A percentile compares a stretch with the other conserved stretches of the same genome.
phyloP scores from a whole-genome alignment of 2,888 invertebrate genomes.

The Stenoptilia bipunctidactyla region DNA sequence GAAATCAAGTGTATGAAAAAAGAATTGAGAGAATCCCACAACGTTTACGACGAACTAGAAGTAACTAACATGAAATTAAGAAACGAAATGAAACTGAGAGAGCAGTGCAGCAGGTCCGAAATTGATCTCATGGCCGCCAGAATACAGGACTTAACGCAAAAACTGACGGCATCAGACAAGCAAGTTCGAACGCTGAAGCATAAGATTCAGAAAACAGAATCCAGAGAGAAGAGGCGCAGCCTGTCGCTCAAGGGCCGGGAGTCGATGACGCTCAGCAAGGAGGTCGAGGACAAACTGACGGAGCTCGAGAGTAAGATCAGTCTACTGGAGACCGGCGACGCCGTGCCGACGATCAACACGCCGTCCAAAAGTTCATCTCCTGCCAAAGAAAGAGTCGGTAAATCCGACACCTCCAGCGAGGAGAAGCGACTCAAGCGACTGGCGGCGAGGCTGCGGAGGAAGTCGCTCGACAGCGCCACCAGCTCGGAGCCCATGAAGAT shows the following conservation, averaged over 20 bases:
- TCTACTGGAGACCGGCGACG: slow-evolving; percentile 70
- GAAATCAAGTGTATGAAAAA: slow-evolving; percentile 88
- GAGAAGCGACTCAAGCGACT: slow-evolving; percentile 65
- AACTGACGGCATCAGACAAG: slow-evolving; percentile 84
- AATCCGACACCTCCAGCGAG: slow-evolving; percentile 58
- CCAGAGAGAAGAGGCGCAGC: slow-evolving; percentile 83
- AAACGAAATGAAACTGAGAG: slow-evolving; percentile 77
- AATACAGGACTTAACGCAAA: slow-evolving; percentile 86
- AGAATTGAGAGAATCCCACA: slow-evolving; percentile 83
- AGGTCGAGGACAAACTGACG: slow-evolving; percentile 87
- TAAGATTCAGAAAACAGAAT: slow-evolving; percentile 83
- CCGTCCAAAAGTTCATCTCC: slow-evolving; percentile 68
- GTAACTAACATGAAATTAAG: slow-evolving; percentile 81
- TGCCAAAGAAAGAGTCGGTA: slow-evolving; percentile 66
- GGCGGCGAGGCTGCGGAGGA: slow-evolving; percentile 74
- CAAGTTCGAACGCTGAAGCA: slow-evolving; percentile 84
- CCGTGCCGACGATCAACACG: slow-evolving; percentile 51
- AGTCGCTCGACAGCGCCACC: slow-evolving; percentile 83
- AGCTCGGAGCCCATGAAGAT: slow-evolving; percentile 86
- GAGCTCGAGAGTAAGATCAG: slow-evolving; percentile 84
- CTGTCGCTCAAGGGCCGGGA: slow-evolving; percentile 87
- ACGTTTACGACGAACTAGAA: slow-evolving; percentile 84
- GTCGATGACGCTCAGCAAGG: slow-evolving; percentile 83
- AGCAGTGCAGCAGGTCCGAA: slow-evolving; percentile 78
- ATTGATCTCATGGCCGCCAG: slow-evolving; percentile 85